Evolutionary conservation across 2,113 vertebrate species (phyloP), one percentile per base, ranked within the genome.

Genomic region (rabbit (Oryctolagus cuniculus)): DNA sequence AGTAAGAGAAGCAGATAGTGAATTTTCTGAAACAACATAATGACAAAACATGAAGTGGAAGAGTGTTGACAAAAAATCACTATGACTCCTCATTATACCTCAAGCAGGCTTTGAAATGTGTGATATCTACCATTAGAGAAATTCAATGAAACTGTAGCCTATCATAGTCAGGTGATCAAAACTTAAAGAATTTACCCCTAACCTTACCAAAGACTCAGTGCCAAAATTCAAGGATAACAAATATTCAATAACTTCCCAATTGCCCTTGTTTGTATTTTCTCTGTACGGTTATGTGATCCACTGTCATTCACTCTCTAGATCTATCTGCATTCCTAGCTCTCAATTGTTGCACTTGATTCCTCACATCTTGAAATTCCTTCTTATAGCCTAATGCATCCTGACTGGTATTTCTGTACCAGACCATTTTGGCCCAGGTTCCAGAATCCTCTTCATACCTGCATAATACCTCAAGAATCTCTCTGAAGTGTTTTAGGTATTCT

Each of bases 181-280:
- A 72, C 51, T 55, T 90, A 55, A 36, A 87, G 27, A 93, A 67
- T 90, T 85, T 93, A 89, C 87, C 27, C n/a, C 21, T 94, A 79
- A 61, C 15, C 27, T 78, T 81, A 86, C 38, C 87, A 87, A 86
- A 72, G 34, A 78, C 34, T 90, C 77, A 91, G 5, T 31, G 19
- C 19, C 75, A 87, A 93, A 93, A 91, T 82, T 82, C 73, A 93
- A 87, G 6, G 36, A 95, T 44, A 36, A 75, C 49, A 96, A 95
- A 90, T 74, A 22, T 90, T 73, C 63, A 87, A 53, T 25, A 78
- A 49, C 34, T 92, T 74, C 63, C 82, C 90, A 95, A 75, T 64
- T 55, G 24, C 6, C n/a, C 64, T 93, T 78, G 4, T 87, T 93
- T 83, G 44, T 93, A 95, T 73, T 70, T 51, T 94, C 66, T 88